Evolutionary conservation across 92 coral and sea anemone species (phyloP).

Genomic region (Actinernus sp.): DNA sequence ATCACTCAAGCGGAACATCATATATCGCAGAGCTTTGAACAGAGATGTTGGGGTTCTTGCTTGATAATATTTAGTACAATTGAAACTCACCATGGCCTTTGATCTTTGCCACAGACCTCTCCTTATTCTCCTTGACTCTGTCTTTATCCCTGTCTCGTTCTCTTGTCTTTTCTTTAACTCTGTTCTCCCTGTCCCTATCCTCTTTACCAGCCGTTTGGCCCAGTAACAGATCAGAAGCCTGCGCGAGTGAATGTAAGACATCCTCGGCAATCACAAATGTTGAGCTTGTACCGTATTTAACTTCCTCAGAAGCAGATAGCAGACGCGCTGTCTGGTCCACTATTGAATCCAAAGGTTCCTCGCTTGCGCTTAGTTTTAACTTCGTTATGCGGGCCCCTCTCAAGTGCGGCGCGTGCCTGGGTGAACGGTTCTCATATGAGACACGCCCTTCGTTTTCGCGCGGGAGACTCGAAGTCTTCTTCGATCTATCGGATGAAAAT

Average conservation of each 20-base stretch:
- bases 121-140: constrained; percentile 67
- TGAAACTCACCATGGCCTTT: constrained; percentile 73
- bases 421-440: constrained; percentile 31
- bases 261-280: constrained; percentile 74
- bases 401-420: constrained; percentile 45
- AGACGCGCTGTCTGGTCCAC: constrained; percentile 87
- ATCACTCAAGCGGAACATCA: too few species aligned
- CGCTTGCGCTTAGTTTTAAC: constrained; percentile 75
- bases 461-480: constrained; percentile 77
- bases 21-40: too few species aligned
- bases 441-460: constrained; percentile 69
- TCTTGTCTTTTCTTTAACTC: constrained; percentile 50
- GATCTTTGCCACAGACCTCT: constrained; percentile 55
- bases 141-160: constrained; percentile 62
- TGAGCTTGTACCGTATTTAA: constrained; percentile 56
- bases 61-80: not conserved
- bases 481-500: constrained; percentile 45
- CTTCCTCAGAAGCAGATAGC: constrained; percentile 73
- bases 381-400: constrained; percentile 82
- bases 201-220: constrained; percentile 54
- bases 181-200: constrained; percentile 63
- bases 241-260: constrained; percentile 83
- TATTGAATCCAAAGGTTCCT: constrained; percentile 75
- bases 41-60: too few species aligned
- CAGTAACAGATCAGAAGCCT: constrained; percentile 76